Conservation (phyloP, 2,888 invertebrate species). For the Pyrgus malvae region DNA sequence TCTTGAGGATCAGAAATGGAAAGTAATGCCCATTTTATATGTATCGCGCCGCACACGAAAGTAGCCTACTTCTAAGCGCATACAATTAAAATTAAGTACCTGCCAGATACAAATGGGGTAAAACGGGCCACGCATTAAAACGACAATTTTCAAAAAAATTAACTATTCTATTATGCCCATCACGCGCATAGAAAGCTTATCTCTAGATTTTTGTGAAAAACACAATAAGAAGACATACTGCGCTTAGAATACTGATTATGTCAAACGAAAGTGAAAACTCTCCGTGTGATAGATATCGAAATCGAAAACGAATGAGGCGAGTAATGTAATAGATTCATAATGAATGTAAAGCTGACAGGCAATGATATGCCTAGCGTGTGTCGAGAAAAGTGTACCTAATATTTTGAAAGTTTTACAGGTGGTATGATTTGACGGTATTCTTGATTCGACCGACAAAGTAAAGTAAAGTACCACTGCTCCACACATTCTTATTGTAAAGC, state of each 20-base stretch:
- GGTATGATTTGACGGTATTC: too few species aligned
- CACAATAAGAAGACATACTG: background rate
- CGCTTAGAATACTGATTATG: constrained; percentile 10
- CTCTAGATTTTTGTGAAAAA: constrained; percentile 6
- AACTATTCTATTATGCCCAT: constrained; percentile 9
- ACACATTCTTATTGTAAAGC: too few species aligned
- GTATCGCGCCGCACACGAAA: constrained; percentile 20
- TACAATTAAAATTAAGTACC: constrained; percentile 22
- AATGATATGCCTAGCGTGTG: too few species aligned
- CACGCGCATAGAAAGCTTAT: constrained; percentile 23
- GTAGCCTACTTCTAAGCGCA: constrained; percentile 23
- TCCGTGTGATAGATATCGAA: background rate
- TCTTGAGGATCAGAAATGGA: background rate
- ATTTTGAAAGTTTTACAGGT: too few species aligned
- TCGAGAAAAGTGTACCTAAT: too few species aligned
- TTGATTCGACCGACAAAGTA: too few species aligned
- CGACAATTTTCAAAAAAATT: constrained; percentile 8
- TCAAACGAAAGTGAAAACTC: constrained; percentile 9
- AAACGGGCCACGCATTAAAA: constrained; percentile 21
- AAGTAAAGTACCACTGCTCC: too few species aligned
- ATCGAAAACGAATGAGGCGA: too few species aligned
- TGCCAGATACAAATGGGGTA: background rate
- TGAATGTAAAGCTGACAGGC: too few species aligned
- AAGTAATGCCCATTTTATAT: constrained; percentile 18
- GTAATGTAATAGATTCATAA: too few species aligned